phyloP scores from a whole-genome alignment of 2,113 vertebrate genomes.

The Rhinopomastus cyanomelas region DNA sequence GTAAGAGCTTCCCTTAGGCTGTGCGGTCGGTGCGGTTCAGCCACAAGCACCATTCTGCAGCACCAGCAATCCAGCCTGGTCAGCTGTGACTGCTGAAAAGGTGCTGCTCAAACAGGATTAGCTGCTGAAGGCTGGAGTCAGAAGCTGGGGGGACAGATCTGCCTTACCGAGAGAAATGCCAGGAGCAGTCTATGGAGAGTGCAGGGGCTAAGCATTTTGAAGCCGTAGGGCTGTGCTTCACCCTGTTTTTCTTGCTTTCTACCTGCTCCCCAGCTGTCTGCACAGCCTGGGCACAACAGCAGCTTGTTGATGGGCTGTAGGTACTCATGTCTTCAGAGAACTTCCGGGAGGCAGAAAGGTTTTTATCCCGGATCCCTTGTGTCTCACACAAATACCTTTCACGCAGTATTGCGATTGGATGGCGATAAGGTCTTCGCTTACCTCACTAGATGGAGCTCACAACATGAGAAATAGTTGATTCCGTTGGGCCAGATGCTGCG shows the following conservation, averaged over 20 bases:
- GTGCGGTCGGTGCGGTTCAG: not conserved
- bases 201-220: not conserved
- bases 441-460: conserved; percentile 56
- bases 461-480: not conserved
- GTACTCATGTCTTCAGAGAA: not conserved
- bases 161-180: not conserved
- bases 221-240: not conserved
- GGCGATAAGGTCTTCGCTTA: not conserved
- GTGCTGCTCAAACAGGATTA: not conserved
- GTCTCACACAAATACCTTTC: not conserved
- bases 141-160: not conserved
- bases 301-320: not conserved
- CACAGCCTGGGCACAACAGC: not conserved
- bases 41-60: not conserved
- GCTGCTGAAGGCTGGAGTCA: not conserved
- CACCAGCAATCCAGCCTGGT: not conserved
- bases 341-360: not conserved
- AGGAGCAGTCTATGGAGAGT: not conserved
- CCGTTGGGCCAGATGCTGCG: not conserved
- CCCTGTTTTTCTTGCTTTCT: not conserved
- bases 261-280: not conserved
- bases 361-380: not conserved
- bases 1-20: not conserved
- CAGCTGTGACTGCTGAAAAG: not conserved
- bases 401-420: not conserved